These are phyloP conservation scores for Trachelus tabidus DNA, from an alignment of 2,888 invertebrate species.

Conservation along the genomic window DNA sequence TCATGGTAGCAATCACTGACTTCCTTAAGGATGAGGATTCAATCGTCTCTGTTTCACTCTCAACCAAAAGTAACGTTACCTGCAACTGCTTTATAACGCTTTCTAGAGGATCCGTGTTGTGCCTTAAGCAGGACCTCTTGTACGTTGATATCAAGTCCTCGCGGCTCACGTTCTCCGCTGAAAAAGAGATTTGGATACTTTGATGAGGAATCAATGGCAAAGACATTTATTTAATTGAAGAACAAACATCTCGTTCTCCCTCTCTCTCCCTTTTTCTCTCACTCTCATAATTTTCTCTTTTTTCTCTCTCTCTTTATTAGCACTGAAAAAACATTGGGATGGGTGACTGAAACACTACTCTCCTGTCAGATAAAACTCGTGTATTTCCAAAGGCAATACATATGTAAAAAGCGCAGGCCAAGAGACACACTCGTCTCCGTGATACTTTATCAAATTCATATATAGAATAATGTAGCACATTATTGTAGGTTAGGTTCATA, in stretches of 20 bases:
- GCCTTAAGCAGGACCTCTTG: constrained; percentile 77
- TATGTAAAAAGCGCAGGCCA: not conserved
- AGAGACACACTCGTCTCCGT: not conserved
- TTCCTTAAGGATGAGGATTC: too few relatives aligned
- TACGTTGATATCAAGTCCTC: constrained; percentile 81
- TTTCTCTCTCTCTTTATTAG: not conserved
- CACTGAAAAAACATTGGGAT: not conserved
- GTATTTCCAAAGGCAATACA: constrained; percentile 27
- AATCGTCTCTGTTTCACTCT: too few relatives aligned
- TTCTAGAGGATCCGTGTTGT: constrained; percentile 77
- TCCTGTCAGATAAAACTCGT: constrained; percentile 40
- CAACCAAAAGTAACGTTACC: constrained; percentile 63
- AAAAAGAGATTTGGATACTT: constrained; percentile 51
- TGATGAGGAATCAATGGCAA: too few relatives aligned
- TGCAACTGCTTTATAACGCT: constrained; percentile 79
- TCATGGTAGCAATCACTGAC: too few relatives aligned
- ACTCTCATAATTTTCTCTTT: not conserved
- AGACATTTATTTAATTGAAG: too few relatives aligned
- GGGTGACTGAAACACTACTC: constrained; percentile 33
- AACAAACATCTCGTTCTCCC: not conserved
- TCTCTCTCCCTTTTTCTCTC: not conserved
- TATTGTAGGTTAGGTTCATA: too few relatives aligned
- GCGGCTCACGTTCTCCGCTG: constrained; percentile 74
- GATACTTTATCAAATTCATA: not conserved
- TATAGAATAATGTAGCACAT: not conserved